Base-by-base conservation (phyloP, 2,888 invertebrate species). In the Tiliacea aurago region DNA sequence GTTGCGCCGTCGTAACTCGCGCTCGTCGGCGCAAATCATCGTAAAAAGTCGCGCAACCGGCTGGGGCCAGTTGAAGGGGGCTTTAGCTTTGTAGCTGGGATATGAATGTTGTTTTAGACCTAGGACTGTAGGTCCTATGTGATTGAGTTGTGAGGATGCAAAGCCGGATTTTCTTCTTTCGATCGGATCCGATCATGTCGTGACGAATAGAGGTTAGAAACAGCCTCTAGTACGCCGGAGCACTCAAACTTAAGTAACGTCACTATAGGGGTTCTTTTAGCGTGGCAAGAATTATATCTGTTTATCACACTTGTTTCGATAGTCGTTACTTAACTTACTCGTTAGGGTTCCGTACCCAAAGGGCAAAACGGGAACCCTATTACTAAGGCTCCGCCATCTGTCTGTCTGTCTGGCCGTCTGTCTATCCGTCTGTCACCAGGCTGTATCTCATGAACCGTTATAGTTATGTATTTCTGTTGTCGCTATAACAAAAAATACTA, bases 1-100 rank as follows among this genome's bases (percentile, higher is more conserved):
- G 86, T 80, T 82, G 73, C 66, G 58, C 73, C 78, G 51, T 61
- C 84, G 84, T 88, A 87, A 80, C 83, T 90, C 82, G 80, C 78
- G 66, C 74, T 59, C 62, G 64, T 72, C 84, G 69, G 73, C 80
- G 88, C 88, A 89, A 91, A 91, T 91, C 90, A 90, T 90, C 89
- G 87, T 86, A 86, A 87, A 88, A 85, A 83, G 80, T 78, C 73
- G 73, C 74, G 67, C 43, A 70, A 56, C 59, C 56, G 28, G 56
- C n/a, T 18, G 45, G 74, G 69, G 63, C 28, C 64, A 18, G 61
- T 51, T 56, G 47, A 45, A 77, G 49, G 55, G 53, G 41, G 70
- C n/a, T 70, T 64, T 70, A 47, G 66, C 56, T 61, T 51, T n/a
- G 59, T 59, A 67, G 45, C 18, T 33, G 28, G 58, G 47, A 53